Conservation (phyloP, 1,140 invertebrate species). For the Micrasema minimum region DNA sequence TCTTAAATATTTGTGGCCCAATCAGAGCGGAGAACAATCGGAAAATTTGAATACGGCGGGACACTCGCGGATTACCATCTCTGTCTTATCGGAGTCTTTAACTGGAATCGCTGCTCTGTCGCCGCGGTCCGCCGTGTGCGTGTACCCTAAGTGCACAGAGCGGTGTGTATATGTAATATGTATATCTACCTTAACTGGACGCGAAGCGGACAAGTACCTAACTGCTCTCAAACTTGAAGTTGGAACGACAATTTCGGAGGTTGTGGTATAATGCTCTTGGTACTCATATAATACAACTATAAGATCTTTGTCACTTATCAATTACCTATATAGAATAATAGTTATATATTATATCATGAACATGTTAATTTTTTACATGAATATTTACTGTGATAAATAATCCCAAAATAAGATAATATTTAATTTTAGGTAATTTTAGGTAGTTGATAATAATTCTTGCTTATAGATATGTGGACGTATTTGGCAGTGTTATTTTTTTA, state of each 20-base stretch:
- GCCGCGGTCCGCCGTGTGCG: background rate
- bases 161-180: background rate
- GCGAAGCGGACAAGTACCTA: background rate
- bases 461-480: too few relatives aligned
- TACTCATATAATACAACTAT: too few relatives aligned
- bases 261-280: too few relatives aligned
- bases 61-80: conserved; percentile 44
- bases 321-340: too few relatives aligned
- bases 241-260: background rate
- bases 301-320: too few relatives aligned
- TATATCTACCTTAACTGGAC: conserved; percentile 9
- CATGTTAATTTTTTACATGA: too few relatives aligned
- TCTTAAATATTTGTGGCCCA: conserved; percentile 39
- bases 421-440: too few relatives aligned
- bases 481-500: too few relatives aligned
- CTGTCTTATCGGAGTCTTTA: conserved; percentile 45
- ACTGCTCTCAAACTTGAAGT: background rate
- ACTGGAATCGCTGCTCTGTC: conserved; percentile 48
- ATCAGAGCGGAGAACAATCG: conserved; percentile 39
- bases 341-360: too few relatives aligned
- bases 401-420: too few relatives aligned
- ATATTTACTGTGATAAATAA: too few relatives aligned
- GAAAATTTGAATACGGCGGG: conserved; percentile 43
- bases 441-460: too few relatives aligned
- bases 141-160: background rate